Evolutionary conservation across 2,888 invertebrate species (phyloP), one percentile per base, ranked within the genome.

Genomic region (Gnatocerus cornutus): DNA sequence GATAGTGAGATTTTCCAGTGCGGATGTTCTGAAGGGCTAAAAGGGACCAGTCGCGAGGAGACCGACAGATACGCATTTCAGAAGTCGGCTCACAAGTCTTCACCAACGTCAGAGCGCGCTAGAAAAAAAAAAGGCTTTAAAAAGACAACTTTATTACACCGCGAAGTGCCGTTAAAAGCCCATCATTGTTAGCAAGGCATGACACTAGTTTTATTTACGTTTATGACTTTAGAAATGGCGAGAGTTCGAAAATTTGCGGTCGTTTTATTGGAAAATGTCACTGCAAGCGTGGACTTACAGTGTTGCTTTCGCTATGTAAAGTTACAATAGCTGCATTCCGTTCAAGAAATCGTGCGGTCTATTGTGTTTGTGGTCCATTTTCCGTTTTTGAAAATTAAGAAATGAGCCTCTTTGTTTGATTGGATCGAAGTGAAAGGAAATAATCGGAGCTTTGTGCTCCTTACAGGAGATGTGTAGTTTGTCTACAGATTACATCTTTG

Each of bases 61-160:
- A 90, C 80, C 94, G 89, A 82, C 97, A 97, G 79, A 94, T 92
- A 65, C 96, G 88, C 92, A 97, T 95, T 84, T 95, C 95, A 1
- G 92, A 90, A n/a, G 94, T 94, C 0, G 95, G 93, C 85, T 97
- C 97, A 84, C 97, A 97, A 4, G 96, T 96, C 86, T 97, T 97
- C 77, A 96, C 95, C 79, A 97, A 85, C 0, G 97, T 97, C 76
- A 96, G 88, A 10, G 96, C 95, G 86, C 87, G 87, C 89, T 90
- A 85, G 62, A 87, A 72, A 68, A 56, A 27, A 29, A 55, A 72
- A 68, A 65, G 21, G 21, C 21, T n/a, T n/a, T n/a, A n/a, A n/a
- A n/a, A n/a, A n/a, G n/a, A n/a, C n/a, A n/a, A n/a, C n/a, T n/a
- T n/a, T n/a, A n/a, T n/a, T n/a, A n/a, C n/a, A 21, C 21, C 4